A percentile compares a stretch with the other conserved stretches of the same genome.
phyloP scores from a whole-genome alignment of 2,113 vertebrate species.

The Chauna torquata region DNA sequence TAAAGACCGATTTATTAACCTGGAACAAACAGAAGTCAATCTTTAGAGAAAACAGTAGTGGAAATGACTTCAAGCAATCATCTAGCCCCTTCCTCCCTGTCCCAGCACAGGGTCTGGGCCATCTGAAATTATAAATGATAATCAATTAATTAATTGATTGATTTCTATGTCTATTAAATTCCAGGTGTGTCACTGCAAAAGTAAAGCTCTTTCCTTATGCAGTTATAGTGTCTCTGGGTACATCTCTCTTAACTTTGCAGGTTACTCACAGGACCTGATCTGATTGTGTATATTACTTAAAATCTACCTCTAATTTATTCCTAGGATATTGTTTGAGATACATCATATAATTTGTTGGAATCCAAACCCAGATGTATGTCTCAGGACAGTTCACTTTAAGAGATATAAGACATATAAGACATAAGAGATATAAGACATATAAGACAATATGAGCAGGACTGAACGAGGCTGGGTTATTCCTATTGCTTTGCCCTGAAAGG shows the following conservation, averaged over 20 bases:
- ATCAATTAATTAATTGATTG: neutral
- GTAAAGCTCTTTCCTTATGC: neutral
- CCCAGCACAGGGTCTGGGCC: neutral
- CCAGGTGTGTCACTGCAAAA: neutral
- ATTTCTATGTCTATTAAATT: neutral
- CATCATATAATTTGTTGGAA: neutral
- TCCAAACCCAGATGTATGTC: neutral
- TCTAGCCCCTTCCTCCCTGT: accelerated
- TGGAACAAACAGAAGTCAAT: neutral
- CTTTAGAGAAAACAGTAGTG: neutral
- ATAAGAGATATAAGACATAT: no score
- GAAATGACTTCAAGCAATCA: neutral
- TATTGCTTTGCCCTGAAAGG: neutral
- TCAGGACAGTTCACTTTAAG: neutral
- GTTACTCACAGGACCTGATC: neutral
- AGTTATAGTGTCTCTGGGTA: neutral
- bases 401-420: neutral
- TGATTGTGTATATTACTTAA: neutral
- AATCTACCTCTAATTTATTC: neutral
- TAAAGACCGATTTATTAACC: neutral
- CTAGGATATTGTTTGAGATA: neutral
- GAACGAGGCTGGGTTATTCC: neutral
- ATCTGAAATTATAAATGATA: neutral
- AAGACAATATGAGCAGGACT: neutral
- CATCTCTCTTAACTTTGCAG: neutral